These are phyloP conservation scores for Digitonthophagus gazella DNA, from an alignment of 2,888 invertebrate species.

Conservation along the genomic window DNA sequence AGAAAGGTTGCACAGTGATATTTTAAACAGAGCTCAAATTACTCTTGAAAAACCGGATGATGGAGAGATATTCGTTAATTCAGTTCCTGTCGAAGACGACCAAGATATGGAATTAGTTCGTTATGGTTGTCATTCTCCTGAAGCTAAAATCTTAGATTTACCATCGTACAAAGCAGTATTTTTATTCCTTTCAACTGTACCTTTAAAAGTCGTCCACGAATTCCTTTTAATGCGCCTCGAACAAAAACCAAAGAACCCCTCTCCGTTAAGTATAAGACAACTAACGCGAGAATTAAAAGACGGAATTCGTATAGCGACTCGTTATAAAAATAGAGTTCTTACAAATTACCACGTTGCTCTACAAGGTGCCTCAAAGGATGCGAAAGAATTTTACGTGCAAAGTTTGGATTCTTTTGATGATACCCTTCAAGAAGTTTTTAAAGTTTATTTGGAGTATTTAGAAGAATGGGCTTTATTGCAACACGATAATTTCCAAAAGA, in stretches of 20 bases:
- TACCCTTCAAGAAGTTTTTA: conserved; percentile 60
- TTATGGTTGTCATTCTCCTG: conserved; percentile 76
- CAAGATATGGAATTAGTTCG: conserved; percentile 57
- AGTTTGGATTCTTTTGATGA: conserved; percentile 72
- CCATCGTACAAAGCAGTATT: conserved; percentile 85
- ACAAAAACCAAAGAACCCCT: conserved; percentile 78
- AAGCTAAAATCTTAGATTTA: conserved; percentile 72
- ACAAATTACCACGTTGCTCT: conserved; percentile 63
- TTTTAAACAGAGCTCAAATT: conserved; percentile 68
- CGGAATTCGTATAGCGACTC: conserved; percentile 78
- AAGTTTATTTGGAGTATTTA: conserved; percentile 85
- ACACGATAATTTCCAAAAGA: conserved; percentile 65
- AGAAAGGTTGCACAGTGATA: conserved; percentile 66
- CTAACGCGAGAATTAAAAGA: conserved; percentile 82
- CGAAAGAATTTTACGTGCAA: conserved; percentile 55
- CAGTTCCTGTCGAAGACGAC: conserved; percentile 34
- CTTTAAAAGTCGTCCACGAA: conserved; percentile 90
- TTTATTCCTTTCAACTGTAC: conserved; percentile 80
- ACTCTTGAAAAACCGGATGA: conserved; percentile 62
- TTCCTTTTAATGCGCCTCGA: conserved; percentile 83
- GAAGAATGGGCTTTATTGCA: conserved; percentile 76
- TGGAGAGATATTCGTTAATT: conserved; percentile 38
- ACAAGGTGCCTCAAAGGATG: conserved; percentile 51
- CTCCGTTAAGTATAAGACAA: conserved; percentile 82
- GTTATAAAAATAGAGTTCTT: conserved; percentile 75